Base-by-base conservation (phyloP, 2,797 vertebrate genomes). In the Carcharodon carcharias region DNA sequence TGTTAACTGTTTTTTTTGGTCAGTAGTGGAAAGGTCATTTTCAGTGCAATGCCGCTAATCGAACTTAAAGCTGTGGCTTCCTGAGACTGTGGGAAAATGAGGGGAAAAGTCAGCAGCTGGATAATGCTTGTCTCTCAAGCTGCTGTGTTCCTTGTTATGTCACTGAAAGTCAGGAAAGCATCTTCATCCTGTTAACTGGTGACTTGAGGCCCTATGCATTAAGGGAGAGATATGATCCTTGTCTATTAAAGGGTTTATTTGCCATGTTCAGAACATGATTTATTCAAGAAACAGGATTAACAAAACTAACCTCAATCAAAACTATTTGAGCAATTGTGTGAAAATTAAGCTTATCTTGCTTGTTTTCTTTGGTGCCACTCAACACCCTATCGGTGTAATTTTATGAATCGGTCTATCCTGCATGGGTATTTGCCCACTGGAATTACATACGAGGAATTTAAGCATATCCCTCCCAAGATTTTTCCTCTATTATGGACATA, bases 171-270 rank as follows among this genome's bases (percentile, higher is more conserved):
- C 89, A 92, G 14, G 58, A 63, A 92, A 92, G 58, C 58, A 40
- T 92, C 89, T 63, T 92, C 89, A 61, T 92, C 56, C 89, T 63
- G 56, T 92, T 40, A 58, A 63, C 58, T 92, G 31, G 89, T 63
- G 58, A 92, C 35, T 21, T 92, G 89, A 63, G 35, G 58, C 89
- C 89, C 56, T 35, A 63, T 92, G 89, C 89, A 92, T n/a, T 61
- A n/a, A 31, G 89, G 58, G 31, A 92, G 56, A 31, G 89, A n/a
- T 61, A 92, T 61, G 89, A 92, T 92, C 58, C 58, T 92, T 7
- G 6, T 18, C 58, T n/a, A 63, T 92, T 63, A 18, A 58, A 92
- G 58, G 54, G 26, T 0, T 85, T 11, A 85, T n/a, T n/a, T 54
- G 21, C 35, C 14, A 92, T 92, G 58, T 40, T n/a, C 16, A 8